Base-by-base conservation (phyloP, 2,797 vertebrate genomes). In the Cottoperca gobio region DNA sequence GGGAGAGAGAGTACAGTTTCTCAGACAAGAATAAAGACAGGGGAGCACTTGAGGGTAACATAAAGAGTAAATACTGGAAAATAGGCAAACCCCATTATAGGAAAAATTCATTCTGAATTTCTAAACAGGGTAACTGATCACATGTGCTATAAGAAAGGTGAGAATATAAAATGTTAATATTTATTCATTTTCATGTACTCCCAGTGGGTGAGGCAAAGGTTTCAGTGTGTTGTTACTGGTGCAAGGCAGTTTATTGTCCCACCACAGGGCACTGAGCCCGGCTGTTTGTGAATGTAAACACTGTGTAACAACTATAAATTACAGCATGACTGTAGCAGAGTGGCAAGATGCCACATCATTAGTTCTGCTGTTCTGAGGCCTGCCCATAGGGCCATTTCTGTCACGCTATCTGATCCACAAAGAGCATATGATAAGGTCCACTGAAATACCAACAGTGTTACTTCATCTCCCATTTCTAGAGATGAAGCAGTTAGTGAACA, bases 281-380 rank as follows among this genome's bases (percentile, higher is more conserved):
- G 46, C 78, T 87, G 86, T 89, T 84, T 89, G 78, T 87, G 85
- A 85, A 89, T 77, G 81, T 89, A 90, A 90, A 91, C 81, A 90
- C 76, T 60, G 55, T 26, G 58, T 80, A 86, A 76, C 70, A 78
- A 70, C 82, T 86, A 89, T 87, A 86, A 89, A 87, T 90, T 83
- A 81, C 83, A 81, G 66, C 76, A 67, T 70, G 63, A 82, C 57
- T 86, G 48, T 64, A 71, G 50, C 78, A 79, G 35, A 49, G 66
- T 88, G 88, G 88, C 85, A 88, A 42, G 75, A 76, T 82, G 86
- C 86, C 89, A 90, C 81, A 84, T 90, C 80, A 82, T 88, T 89
- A 87, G 76, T 68, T 83, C 53, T 70, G 65, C 72, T 76, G 50
- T 50, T 76, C 61, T 78, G 64, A 72, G 67, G 62, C 70, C 70